Base-by-base conservation (phyloP, 1,140 invertebrate genomes). In the Rhopalosiphum padi region DNA sequence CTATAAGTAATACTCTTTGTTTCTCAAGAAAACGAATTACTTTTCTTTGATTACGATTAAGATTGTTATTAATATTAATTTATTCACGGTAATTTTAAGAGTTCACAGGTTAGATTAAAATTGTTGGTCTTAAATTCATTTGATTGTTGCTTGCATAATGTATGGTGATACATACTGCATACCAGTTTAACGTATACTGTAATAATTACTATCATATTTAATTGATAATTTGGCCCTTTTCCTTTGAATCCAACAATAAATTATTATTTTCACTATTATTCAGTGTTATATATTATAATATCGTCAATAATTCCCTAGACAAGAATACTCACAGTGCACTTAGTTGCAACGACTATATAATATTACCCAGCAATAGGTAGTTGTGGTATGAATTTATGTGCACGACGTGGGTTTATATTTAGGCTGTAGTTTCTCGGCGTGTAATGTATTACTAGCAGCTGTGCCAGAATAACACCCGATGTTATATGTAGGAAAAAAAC, bases 391-490 rank as follows among this genome's bases (percentile, higher is more conserved):
- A 89, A 89, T 89, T 55, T n/a, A 77, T 77, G 60, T 77, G n/a
- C 60, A 18, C 60, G 48, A 5, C 43, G 48, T 37, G 48, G 35
- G 51, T 89, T 89, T 89, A 89, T 89, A 89, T 89, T 89, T 89
- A 55, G 88, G 48, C 35, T 55, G 30, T 89, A 46, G 86, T 88
- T 88, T 88, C 43, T 89, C n/a, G 60, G 60, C 15, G 35, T 89
- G 35, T 22, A 25, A 25, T 11, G 48, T 55, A 51, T 89, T 25
- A 51, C 88, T 41, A 55, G 51, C 88, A 89, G 35, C 88, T 89
- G 51, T 53, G 51, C 88, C 48, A 89, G 51, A 41, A 55, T 30
- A 89, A 77, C 60, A 77, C 60, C 60, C 60, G 60, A 68, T 77
- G 60, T 77, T 35, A n/a, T 21, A n/a, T n/a, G 15, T 77, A 30